phyloP scores from a whole-genome alignment of 53 echinoderm and acorn worm genomes.

The Stichopus horrens region DNA sequence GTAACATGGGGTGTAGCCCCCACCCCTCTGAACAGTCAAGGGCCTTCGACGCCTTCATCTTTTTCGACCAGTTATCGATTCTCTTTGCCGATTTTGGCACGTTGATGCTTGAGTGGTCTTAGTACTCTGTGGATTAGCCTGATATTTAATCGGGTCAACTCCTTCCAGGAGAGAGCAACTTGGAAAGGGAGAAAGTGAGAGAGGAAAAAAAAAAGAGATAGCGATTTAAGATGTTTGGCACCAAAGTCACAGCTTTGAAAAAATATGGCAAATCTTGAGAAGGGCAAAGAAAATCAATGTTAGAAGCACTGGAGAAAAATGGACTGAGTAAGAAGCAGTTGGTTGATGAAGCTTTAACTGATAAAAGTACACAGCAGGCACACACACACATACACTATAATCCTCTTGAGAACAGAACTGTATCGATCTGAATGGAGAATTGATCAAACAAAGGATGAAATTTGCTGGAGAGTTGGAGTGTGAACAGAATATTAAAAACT shows the following conservation, averaged over 20 bases:
- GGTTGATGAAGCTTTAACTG: not conserved
- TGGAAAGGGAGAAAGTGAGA: not conserved
- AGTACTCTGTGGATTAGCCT: slow-evolving; percentile 28
- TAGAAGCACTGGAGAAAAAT: not conserved
- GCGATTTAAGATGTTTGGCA: slow-evolving; percentile 9
- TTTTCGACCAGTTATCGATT: slow-evolving; percentile 14
- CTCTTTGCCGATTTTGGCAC: not conserved
- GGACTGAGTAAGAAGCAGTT: not conserved
- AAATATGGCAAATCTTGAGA: not conserved
- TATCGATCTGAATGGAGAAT: not conserved
- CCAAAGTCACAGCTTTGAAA: not conserved
- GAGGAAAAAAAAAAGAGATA: not conserved
- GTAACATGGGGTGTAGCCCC: too few relatives aligned
- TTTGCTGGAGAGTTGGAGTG: not conserved
- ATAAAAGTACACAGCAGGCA: not conserved
- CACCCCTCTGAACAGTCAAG: not conserved
- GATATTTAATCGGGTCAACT: slow-evolving; percentile 32
- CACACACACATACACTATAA: not conserved
- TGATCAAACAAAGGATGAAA: not conserved
- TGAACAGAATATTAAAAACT: not conserved
- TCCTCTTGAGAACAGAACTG: not conserved
- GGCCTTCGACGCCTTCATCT: not conserved
- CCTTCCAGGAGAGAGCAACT: not conserved
- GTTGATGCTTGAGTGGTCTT: slow-evolving; percentile 9
- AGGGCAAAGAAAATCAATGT: not conserved